Conservation (phyloP, 1,140 invertebrate species). For the Pogonomyrmex barbatus region DNA sequence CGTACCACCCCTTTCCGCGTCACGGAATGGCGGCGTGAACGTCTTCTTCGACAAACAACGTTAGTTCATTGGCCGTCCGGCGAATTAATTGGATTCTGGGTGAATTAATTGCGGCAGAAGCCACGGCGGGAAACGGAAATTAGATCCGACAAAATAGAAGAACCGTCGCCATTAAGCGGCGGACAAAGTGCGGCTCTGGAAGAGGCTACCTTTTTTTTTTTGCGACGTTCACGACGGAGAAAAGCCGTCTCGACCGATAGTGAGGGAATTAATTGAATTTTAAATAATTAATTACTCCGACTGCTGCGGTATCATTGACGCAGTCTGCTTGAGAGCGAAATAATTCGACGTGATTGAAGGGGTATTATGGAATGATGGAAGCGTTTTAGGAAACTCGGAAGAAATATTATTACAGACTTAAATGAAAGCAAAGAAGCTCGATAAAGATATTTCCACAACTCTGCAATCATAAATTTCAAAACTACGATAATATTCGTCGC, state of each 20-base stretch:
- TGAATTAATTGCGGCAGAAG: slow-evolving; percentile 76
- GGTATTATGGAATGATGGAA: slow-evolving; percentile 21
- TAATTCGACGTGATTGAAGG: slow-evolving; percentile 42
- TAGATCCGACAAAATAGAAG: slow-evolving; percentile 66
- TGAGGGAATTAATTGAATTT: slow-evolving; percentile 65
- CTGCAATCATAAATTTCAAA: slow-evolving; percentile 3
- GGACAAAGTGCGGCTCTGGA: slow-evolving; percentile 69
- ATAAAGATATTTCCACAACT: background rate
- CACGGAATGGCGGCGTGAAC: slow-evolving; percentile 59
- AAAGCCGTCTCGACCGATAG: slow-evolving; percentile 57
- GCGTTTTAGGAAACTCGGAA: background rate
- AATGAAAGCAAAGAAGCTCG: background rate
- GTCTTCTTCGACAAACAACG: slow-evolving; percentile 80
- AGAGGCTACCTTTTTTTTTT: slow-evolving; percentile 35
- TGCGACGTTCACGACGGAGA: slow-evolving; percentile 3
- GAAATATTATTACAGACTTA: slow-evolving; percentile 14
- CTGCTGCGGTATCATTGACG: slow-evolving; percentile 28
- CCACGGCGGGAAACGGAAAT: slow-evolving; percentile 73
- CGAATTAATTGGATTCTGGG: slow-evolving; percentile 69
- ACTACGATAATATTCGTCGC: background rate
- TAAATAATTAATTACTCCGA: slow-evolving; percentile 59
- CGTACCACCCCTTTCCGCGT: slow-evolving; percentile 36
- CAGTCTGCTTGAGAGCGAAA: slow-evolving; percentile 28
- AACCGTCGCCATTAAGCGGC: slow-evolving; percentile 60
- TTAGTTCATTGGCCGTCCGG: slow-evolving; percentile 79